Evolutionary conservation across 2,888 invertebrate genomes (phyloP).

Genomic region (Dichetophora obliterata): DNA sequence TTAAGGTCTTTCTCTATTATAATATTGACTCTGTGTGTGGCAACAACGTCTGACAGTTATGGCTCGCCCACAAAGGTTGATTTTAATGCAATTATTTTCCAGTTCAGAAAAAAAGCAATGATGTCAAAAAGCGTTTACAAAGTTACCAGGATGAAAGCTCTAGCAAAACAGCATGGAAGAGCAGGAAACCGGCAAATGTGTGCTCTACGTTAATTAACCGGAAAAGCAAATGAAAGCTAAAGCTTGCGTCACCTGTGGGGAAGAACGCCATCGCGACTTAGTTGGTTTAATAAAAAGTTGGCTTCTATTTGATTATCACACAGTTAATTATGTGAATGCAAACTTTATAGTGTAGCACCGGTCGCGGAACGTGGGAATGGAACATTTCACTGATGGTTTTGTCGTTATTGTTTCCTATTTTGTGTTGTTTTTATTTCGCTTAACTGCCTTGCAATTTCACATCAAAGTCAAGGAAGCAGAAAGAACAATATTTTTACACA

Average conservation of each 20-base stretch:
- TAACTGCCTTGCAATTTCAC: not conserved
- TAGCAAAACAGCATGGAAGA: not conserved
- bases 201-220: slow-evolving; percentile 23
- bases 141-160: not conserved
- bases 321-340: slow-evolving; percentile 4
- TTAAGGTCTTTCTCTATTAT: not conserved
- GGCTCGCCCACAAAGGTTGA: not conserved
- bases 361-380: slow-evolving; percentile 13
- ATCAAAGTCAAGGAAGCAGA: slow-evolving; percentile 24
- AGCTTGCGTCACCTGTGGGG: not conserved
- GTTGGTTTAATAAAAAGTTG: slow-evolving; percentile 23
- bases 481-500: not conserved
- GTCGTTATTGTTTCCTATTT: not conserved
- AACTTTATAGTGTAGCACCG: not conserved
- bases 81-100: slow-evolving; percentile 10
- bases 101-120: not conserved
- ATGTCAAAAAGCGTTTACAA: not conserved
- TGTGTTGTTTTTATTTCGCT: no score
- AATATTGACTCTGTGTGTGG: slow-evolving; percentile 10
- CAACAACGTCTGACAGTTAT: not conserved
- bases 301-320: slow-evolving; percentile 7
- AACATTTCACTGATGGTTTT: slow-evolving; percentile 8
- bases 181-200: not conserved
- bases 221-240: not conserved
- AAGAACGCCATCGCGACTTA: not conserved